Evolutionary conservation across 2,113 vertebrate genomes (phyloP), one percentile per base, ranked within the genome.

Genomic region (Varanus salvator): DNA sequence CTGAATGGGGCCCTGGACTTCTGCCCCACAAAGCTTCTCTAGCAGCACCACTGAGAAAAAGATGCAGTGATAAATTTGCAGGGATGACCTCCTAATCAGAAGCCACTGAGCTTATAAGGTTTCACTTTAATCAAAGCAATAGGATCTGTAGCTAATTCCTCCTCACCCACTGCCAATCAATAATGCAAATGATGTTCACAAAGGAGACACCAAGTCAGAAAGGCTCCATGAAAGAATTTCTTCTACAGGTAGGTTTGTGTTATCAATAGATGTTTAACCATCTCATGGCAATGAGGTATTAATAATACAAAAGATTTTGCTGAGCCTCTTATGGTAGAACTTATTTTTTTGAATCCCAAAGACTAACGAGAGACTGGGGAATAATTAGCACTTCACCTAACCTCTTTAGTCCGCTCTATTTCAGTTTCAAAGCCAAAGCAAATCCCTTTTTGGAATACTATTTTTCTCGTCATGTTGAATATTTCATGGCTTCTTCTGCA

Each of bases 291-390:
- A 90, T 90, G 66, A 89, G 44, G 85, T 92, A 93, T 96, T 93
- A 95, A 91, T 94, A 95, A 93, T 92, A 96, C 94, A 94, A 94
- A 80, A 44, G 89, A 21, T 78, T 64, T 95, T 0, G 84, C 89
- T 12, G 91, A 89, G 93, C 92, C 93, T 31, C 69, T 3, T n/a
- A 83, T 87, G 80, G 52, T 86, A 4, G 83, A 86, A 64, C 7
- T 85, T 89, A 0, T 84, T 2, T 75, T 66, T 87, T 92, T 87
- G 88, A 81, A 89, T 86, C 75, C 91, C 89, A 84, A 54, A 44
- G 69, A 5, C 89, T 90, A 90, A 93, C 91, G 92, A 71, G 80
- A 83, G 88, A 9, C 90, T n/a, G 75, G 88, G 84, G 86, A 75
- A 86, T 87, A 93, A 90, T 90, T 88, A 92, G 92, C 3, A 81